Evolutionary conservation across 1,140 invertebrate species (phyloP).

Genomic region (Penaeus chinensis): DNA sequence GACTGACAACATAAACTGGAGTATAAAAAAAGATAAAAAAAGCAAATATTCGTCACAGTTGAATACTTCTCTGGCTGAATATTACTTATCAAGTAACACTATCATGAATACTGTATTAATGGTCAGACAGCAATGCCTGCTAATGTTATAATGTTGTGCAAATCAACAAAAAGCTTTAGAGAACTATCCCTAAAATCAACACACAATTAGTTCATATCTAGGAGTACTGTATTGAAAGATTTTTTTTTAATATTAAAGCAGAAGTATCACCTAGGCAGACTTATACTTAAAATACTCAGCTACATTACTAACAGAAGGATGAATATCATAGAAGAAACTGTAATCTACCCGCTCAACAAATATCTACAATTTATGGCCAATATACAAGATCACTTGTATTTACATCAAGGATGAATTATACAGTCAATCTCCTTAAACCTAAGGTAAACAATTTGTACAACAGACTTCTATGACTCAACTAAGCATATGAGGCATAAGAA

Average conservation of each 20-base stretch:
- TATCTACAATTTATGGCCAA: constrained; percentile 45
- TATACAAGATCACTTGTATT: constrained; percentile 50
- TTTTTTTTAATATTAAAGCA: constrained; percentile 26
- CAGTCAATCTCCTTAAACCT: constrained; percentile 36
- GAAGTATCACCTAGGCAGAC: constrained; percentile 36
- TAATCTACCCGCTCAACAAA: constrained; percentile 45
- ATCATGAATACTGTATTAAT: constrained; percentile 29
- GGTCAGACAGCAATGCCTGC: constrained; percentile 27
- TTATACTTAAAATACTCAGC: constrained; percentile 29
- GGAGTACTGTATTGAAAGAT: constrained; percentile 22
- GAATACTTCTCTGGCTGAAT: constrained; percentile 27
- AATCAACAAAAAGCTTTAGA: constrained; percentile 19
- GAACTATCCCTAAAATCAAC: constrained; percentile 24
- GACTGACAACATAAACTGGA: neutral
- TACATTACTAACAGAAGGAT: constrained; percentile 39
- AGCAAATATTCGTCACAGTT: constrained; percentile 15
- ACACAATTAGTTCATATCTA: constrained; percentile 41
- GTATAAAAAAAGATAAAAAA: neutral
- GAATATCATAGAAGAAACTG: constrained; percentile 39
- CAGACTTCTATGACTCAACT: constrained; percentile 40
- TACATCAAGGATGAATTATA: constrained; percentile 39
- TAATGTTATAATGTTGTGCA: constrained; percentile 39
- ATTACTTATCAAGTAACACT: neutral
- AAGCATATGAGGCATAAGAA: constrained; percentile 40
- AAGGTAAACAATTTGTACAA: constrained; percentile 47